phyloP scores from a whole-genome alignment of 1,140 invertebrate genomes.

The Goniozus legneri region DNA sequence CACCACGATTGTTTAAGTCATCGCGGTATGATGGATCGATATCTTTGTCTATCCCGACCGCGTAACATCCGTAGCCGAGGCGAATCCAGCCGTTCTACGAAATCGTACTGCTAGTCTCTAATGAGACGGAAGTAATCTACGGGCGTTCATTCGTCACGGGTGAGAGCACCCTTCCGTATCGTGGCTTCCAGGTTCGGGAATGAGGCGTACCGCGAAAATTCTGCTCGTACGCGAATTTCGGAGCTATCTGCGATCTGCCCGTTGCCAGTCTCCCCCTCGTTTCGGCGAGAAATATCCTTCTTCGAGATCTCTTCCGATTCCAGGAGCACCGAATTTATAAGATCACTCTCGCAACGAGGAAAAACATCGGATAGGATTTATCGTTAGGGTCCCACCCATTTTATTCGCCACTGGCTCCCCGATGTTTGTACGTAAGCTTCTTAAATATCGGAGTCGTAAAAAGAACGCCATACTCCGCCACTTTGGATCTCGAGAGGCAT shows the following conservation, averaged over 20 bases:
- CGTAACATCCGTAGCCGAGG: not conserved
- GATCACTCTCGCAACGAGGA: too few relatives aligned
- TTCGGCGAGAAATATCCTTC: not conserved
- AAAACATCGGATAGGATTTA: too few relatives aligned
- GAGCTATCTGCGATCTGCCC: not conserved
- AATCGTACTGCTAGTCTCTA: not conserved
- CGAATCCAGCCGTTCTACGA: not conserved
- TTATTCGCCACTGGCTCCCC: too few relatives aligned
- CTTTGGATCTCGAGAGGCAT: too few relatives aligned
- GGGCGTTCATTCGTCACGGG: conserved; percentile 4
- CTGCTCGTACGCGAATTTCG: not conserved
- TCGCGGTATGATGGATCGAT: not conserved
- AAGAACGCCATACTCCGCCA: too few relatives aligned
- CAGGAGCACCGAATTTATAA: too few relatives aligned
- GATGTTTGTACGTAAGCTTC: too few relatives aligned
- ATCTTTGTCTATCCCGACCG: not conserved
- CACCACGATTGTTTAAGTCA: too few relatives aligned
- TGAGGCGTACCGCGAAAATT: not conserved
- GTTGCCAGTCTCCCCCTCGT: not conserved
- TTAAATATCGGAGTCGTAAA: too few relatives aligned
- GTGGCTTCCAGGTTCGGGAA: not conserved
- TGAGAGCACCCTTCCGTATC: not conserved
- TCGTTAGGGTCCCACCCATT: too few relatives aligned
- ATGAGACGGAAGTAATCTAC: conserved; percentile 21
- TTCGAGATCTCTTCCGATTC: too few relatives aligned